Conservation (phyloP, 2,113 vertebrate species). For the Lophius piscatorius region DNA sequence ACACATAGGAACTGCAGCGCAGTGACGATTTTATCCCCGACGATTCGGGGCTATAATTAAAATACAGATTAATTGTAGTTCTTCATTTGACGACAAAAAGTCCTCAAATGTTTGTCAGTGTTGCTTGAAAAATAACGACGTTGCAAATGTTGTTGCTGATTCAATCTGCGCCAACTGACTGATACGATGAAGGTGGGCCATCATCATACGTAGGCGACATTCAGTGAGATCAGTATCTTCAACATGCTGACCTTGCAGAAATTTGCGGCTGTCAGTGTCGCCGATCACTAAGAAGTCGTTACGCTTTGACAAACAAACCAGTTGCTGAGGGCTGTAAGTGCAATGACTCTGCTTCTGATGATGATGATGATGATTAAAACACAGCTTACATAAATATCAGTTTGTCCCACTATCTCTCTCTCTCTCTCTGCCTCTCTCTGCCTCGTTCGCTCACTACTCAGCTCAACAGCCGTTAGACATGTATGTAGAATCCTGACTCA, state of each 20-base stretch:
- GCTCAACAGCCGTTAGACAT: constrained; percentile 44
- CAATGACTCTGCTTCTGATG: constrained; percentile 15
- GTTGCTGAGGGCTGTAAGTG: constrained; percentile 13
- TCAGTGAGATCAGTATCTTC: background rate
- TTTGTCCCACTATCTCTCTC: no score
- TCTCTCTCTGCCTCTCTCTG: background rate
- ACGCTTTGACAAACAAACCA: constrained; percentile 14
- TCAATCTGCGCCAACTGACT: no score
- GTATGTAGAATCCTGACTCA: constrained; percentile 56
- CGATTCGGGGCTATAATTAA: no score
- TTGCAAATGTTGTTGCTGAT: no score
- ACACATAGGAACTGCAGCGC: no score
- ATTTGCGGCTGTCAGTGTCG: background rate
- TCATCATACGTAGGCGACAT: no score
- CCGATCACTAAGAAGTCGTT: background rate
- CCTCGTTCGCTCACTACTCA: constrained; percentile 28
- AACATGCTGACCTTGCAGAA: background rate
- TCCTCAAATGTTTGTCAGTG: no score
- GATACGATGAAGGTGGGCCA: no score
- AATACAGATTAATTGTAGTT: no score
- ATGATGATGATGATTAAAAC: constrained; percentile 46
- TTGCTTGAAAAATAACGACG: no score
- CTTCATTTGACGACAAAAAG: no score
- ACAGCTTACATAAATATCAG: constrained; percentile 65
- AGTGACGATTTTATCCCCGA: no score